phyloP scores from a whole-genome alignment of 2,113 vertebrate species.

The Neopipo cinnamomea region DNA sequence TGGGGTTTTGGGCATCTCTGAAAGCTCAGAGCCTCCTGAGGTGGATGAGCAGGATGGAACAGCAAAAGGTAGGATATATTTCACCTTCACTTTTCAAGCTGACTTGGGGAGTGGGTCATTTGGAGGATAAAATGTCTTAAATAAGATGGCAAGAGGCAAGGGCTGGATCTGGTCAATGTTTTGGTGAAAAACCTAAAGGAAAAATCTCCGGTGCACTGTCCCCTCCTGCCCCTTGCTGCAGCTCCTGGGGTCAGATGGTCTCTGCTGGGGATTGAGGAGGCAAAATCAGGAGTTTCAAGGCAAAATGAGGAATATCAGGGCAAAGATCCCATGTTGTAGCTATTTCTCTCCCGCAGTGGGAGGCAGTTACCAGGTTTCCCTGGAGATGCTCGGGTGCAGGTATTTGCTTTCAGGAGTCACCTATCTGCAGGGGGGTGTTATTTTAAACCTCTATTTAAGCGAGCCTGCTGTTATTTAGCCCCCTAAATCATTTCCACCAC shows the following conservation, averaged over 20 bases:
- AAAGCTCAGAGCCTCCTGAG: background rate
- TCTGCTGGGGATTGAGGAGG: background rate
- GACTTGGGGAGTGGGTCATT: background rate
- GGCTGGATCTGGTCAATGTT: background rate
- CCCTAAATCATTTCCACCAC: background rate
- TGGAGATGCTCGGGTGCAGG: background rate
- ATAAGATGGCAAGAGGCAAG: background rate
- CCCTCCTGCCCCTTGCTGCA: background rate
- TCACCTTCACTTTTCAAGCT: background rate
- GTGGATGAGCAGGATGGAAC: background rate
- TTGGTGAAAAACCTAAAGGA: background rate
- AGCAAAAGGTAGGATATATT: background rate
- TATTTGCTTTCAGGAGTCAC: background rate
- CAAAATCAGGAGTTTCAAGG: background rate
- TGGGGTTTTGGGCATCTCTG: background rate
- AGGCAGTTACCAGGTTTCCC: background rate
- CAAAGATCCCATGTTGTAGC: background rate
- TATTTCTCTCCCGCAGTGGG: fast-evolving
- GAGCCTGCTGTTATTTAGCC: background rate
- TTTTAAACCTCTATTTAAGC: fast-evolving
- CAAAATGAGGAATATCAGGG: background rate
- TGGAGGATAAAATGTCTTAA: background rate
- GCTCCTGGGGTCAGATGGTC: background rate
- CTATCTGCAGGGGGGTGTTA: fast-evolving
- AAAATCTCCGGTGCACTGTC: fast-evolving